Percentiles rank a stretch among this genome's conserved stretches.
Conservation (phyloP, 2,797 vertebrate species). For the Distichodus sexfasciatus region DNA sequence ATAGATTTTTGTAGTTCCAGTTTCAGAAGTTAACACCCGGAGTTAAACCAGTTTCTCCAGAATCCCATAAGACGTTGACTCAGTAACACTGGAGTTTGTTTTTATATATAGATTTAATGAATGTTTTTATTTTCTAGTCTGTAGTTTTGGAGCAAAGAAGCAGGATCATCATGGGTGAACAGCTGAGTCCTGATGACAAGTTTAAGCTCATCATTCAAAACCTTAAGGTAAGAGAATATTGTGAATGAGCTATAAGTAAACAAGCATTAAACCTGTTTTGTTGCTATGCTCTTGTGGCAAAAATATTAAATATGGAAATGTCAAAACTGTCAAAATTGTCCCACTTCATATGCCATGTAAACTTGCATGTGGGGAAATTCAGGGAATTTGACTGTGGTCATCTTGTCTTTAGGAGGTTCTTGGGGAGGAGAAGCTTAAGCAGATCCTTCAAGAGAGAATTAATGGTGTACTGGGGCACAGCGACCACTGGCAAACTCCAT, state of each 20-base stretch:
- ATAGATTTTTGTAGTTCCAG: too few relatives aligned
- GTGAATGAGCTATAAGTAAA: too few relatives aligned
- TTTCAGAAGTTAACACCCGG: too few relatives aligned
- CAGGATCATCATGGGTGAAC: conserved; percentile 74
- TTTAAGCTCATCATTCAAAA: conserved; percentile 87
- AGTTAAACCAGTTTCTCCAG: too few relatives aligned
- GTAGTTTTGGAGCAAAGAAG: background rate
- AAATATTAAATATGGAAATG: too few relatives aligned
- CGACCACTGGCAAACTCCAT: conserved; percentile 94
- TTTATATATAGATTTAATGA: background rate
- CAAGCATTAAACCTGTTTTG: too few relatives aligned
- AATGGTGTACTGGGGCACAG: conserved; percentile 95
- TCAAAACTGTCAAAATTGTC: too few relatives aligned
- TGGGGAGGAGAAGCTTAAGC: conserved; percentile 89
- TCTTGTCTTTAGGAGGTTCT: conserved; percentile 82
- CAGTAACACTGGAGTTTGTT: too few relatives aligned
- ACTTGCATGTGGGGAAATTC: background rate
- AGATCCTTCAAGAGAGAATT: conserved; percentile 87
- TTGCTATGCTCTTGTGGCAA: too few relatives aligned
- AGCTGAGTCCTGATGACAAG: conserved; percentile 81
- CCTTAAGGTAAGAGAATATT: conserved; percentile 77
- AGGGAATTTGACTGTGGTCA: background rate
- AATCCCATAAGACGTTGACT: too few relatives aligned
- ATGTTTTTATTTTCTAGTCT: background rate
- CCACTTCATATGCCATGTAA: too few relatives aligned